Base-by-base conservation (phyloP, 2,797 vertebrate genomes). In the Dromococcyx pavoninus region DNA sequence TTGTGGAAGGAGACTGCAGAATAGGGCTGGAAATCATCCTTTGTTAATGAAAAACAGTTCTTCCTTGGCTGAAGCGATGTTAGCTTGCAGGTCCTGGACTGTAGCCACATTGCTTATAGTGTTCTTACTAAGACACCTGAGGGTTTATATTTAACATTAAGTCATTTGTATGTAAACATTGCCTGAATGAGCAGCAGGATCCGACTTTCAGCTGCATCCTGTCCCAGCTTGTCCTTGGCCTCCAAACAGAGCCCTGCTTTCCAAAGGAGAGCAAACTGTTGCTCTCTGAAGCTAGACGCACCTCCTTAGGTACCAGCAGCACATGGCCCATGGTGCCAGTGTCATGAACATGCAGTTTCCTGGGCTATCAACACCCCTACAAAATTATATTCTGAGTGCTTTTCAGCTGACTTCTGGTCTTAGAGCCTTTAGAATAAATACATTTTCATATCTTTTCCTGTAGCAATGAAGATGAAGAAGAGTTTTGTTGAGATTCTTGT, bases 151-250 rank as follows among this genome's bases (percentile, higher is more conserved):
- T 89, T 91, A 93, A 83, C 57, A 79, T 61, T 51, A 58, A 90
- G n/a, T 58, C 32, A 75, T 94, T 91, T 90, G 48, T 93, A 58
- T 93, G 86, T 95, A 96, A 93, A 96, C 87, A 93, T 27, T 91
- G 56, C n/a, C 50, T 84, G 69, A 79, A 32, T 44, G 51, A 94
- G 67, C 35, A 76, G 66, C 70, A 93, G 54, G 48, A 77, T 54
- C 75, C 65, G 87, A 32, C 53, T 92, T 51, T 95, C 91, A 96
- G 95, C 93, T 95, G 86, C 88, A 91, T 96, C 91, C 91, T 95
- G 95, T 85, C 61, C 44, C 69, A 86, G 75, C 24, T 85, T 92
- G 80, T 71, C 57, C 88, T 87, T 70, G 72, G 62, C 76, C 83
- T 84, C 46, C 53, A 65, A 41, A 50, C 53, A 85, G 54, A 85